phyloP scores from a whole-genome alignment of 2,888 invertebrate genomes.

The Zhuqinia jingwanae region DNA sequence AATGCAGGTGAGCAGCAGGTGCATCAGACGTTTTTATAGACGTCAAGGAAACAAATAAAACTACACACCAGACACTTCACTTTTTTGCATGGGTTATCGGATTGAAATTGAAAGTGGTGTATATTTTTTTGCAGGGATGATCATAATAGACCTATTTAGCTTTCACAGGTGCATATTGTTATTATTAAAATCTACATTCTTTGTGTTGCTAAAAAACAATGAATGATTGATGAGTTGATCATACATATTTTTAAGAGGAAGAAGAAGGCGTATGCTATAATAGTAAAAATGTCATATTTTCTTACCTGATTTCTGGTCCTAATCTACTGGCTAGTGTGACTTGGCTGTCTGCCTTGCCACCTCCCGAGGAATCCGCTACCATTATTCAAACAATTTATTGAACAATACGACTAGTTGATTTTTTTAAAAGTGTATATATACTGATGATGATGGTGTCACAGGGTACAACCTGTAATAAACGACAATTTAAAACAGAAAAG shows the following conservation, averaged over 20 bases:
- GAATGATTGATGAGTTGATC: background rate
- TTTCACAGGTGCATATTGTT: background rate
- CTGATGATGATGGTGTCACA: too few relatives aligned
- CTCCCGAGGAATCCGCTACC: conserved; percentile 72
- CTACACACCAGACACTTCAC: background rate
- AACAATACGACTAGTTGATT: too few relatives aligned
- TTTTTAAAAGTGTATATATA: too few relatives aligned
- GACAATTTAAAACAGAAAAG: too few relatives aligned
- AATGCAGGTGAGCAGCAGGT: too few relatives aligned
- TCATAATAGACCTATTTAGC: background rate
- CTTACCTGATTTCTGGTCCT: conserved; percentile 79
- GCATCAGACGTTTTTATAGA: too few relatives aligned
- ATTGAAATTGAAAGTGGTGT: conserved; percentile 13
- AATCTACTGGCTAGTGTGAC: conserved; percentile 78
- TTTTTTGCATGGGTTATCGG: too few relatives aligned
- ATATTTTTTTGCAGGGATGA: background rate
- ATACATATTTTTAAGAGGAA: background rate
- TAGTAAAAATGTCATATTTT: background rate
- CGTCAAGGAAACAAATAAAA: too few relatives aligned
- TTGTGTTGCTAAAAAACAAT: background rate
- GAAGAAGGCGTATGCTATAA: background rate
- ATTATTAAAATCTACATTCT: too few relatives aligned
- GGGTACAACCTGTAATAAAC: too few relatives aligned
- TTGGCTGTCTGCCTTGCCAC: conserved; percentile 79
- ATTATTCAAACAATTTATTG: background rate